phyloP scores from a whole-genome alignment of 2,113 vertebrate genomes.

The Phoxinus phoxinus region DNA sequence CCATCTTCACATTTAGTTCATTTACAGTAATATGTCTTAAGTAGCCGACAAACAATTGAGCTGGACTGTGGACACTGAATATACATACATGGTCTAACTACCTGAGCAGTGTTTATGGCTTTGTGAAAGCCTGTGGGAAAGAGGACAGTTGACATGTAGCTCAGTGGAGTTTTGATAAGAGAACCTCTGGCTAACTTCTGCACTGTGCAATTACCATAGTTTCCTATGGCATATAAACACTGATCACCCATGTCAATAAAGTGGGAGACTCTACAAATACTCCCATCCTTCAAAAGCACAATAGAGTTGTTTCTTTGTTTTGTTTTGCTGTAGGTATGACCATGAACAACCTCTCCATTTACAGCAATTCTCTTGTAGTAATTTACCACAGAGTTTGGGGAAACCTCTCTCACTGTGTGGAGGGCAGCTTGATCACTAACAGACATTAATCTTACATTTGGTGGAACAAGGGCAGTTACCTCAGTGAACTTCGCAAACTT shows the following conservation, averaged over 20 bases:
- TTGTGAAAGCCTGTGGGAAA: conserved; percentile 45
- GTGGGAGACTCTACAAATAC: conserved; percentile 44
- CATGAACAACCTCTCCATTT: conserved; percentile 46
- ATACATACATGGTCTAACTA: conserved; percentile 47
- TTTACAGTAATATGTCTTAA: conserved; percentile 37
- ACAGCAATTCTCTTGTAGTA: conserved; percentile 46
- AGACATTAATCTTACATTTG: conserved; percentile 21
- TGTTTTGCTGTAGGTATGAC: conserved; percentile 47
- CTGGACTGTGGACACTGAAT: conserved; percentile 41
- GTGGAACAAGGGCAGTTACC: conserved; percentile 2
- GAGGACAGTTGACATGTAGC: conserved; percentile 24
- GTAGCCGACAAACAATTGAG: conserved; percentile 33
- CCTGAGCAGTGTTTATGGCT: conserved; percentile 24
- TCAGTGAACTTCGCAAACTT: not conserved
- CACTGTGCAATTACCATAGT: conserved; percentile 46
- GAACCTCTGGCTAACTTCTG: conserved; percentile 42
- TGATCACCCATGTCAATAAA: conserved; percentile 39
- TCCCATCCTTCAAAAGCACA: conserved; percentile 43
- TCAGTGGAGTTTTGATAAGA: conserved; percentile 30
- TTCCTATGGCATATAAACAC: conserved; percentile 39
- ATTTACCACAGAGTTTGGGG: conserved; percentile 15
- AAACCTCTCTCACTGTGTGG: conserved; percentile 29
- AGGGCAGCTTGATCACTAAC: not conserved
- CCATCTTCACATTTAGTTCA: conserved; percentile 11
- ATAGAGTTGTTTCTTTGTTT: conserved; percentile 46